Evolutionary conservation across 2,888 invertebrate genomes (phyloP).

Genomic region (Yponomeuta plumbellus): DNA sequence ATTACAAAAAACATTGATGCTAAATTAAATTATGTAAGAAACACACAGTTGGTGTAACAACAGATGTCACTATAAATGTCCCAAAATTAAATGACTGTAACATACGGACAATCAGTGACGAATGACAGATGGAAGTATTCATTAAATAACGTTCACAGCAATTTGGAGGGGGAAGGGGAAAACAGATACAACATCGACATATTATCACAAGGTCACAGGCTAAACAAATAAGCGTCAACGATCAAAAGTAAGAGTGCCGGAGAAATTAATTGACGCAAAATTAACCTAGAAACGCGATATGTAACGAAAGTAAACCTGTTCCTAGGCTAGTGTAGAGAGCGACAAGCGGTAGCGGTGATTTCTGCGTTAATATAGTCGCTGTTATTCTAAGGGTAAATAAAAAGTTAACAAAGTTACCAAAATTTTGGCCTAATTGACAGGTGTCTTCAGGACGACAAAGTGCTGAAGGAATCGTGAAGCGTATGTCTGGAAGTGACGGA

Average conservation of each 20-base stretch:
- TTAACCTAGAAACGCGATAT: slow-evolving; percentile 12
- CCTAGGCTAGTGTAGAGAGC: no score
- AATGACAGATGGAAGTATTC: background rate
- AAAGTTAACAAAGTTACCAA: no score
- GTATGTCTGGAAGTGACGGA: no score
- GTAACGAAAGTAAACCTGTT: background rate
- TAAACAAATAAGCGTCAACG: background rate
- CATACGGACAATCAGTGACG: background rate
- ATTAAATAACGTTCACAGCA: background rate
- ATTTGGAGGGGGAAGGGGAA: background rate
- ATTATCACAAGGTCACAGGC: slow-evolving; percentile 2
- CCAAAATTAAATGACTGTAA: background rate
- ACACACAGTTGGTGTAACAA: background rate
- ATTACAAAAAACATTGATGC: background rate
- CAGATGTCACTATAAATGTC: background rate
- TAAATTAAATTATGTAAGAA: background rate
- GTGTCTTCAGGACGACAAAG: no score
- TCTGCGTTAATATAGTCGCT: no score
- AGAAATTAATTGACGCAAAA: background rate
- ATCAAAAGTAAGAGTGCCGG: slow-evolving; percentile 1
- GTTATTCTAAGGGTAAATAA: no score
- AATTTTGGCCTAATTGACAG: no score
- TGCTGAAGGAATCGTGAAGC: no score
- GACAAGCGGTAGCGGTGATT: no score
- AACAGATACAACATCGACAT: background rate